Conservation (phyloP, 2,797 vertebrate genomes). For the Sitta carolinensis region DNA sequence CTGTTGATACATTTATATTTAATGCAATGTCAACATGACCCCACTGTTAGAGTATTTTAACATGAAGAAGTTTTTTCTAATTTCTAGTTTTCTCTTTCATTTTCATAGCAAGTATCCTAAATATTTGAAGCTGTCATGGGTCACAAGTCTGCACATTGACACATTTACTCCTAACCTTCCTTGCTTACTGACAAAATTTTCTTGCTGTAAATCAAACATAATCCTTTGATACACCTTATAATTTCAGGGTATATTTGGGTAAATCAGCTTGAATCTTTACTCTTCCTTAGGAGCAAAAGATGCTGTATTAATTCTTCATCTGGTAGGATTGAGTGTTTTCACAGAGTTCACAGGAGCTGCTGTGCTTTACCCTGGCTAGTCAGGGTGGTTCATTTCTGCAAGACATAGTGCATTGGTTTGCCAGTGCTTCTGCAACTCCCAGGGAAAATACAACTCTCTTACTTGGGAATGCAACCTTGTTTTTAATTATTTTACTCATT, state of each 20-base stretch:
- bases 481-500: not conserved
- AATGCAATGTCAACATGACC: not conserved
- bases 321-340: not conserved
- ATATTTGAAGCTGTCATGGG: not conserved
- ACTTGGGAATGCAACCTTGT: not conserved
- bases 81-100: not conserved
- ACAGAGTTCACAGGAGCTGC: not conserved
- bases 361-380: accelerated
- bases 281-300: not conserved
- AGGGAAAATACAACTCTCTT: not conserved
- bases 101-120: not conserved
- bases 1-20: not conserved
- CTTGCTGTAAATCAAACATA: not conserved
- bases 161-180: not conserved
- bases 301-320: not conserved
- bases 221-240: not conserved
- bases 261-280: not conserved
- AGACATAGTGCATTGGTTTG: not conserved
- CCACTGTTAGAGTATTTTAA: not conserved
- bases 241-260: not conserved
- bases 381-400: not conserved
- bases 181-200: not conserved
- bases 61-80: not conserved
- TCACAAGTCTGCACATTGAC: not conserved
- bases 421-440: not conserved